These are phyloP conservation scores for Melanotaenia parkinsoni DNA, from an alignment of 2,797 vertebrate species.

Conservation along the genomic window DNA sequence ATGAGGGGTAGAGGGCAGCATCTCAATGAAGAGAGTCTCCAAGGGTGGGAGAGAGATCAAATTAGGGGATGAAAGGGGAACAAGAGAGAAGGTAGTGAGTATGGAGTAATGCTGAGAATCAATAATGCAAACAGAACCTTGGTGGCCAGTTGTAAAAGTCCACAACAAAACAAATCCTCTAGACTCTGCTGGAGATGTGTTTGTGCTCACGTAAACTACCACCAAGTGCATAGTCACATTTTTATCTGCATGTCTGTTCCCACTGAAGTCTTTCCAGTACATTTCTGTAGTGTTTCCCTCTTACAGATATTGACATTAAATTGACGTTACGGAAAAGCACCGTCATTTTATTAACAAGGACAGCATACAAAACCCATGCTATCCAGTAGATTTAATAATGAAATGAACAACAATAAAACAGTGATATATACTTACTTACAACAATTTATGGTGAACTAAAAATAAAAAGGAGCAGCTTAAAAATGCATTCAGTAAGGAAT, in stretches of 20 bases:
- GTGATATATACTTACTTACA: not conserved
- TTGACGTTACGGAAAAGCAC: not conserved
- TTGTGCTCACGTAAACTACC: conserved; percentile 21
- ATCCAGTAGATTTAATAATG: not conserved
- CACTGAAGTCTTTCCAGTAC: not conserved
- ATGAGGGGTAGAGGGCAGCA: conserved; percentile 63
- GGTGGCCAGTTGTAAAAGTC: conserved; percentile 19
- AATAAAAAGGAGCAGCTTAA: not conserved
- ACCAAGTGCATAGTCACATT: conserved; percentile 18
- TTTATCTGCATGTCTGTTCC: conserved; percentile 18
- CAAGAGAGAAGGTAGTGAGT: conserved; percentile 52
- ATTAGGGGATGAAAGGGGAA: conserved; percentile 68
- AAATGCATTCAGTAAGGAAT: too few relatives aligned
- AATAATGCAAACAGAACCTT: conserved; percentile 45
- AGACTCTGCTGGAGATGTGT: not conserved
- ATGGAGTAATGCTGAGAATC: conserved; percentile 51
- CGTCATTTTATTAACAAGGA: not conserved
- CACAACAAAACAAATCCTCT: conserved; percentile 17
- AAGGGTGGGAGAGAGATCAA: conserved; percentile 61
- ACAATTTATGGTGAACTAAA: not conserved
- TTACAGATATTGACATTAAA: not conserved
- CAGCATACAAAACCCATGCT: not conserved
- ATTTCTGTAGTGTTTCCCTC: not conserved
- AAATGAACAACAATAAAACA: not conserved
- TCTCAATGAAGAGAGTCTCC: conserved; percentile 66